Evolutionary conservation across 2,113 vertebrate species (phyloP).

Genomic region (Pteropus alecto): DNA sequence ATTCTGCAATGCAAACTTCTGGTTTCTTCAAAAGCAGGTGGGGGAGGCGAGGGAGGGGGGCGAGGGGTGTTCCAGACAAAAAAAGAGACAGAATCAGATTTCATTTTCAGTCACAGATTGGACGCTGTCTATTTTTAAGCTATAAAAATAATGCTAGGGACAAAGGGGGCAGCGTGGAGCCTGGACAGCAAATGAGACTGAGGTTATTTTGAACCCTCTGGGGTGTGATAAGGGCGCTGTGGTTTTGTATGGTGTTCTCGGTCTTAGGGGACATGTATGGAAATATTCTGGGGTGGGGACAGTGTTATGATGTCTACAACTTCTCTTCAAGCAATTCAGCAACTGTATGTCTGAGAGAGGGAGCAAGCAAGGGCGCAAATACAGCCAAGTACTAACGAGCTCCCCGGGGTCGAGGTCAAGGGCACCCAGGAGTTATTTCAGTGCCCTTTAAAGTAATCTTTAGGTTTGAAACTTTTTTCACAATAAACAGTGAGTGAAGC

Average conservation of each 20-base stretch:
- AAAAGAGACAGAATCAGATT: background rate
- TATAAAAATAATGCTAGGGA: background rate
- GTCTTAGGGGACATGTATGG: background rate
- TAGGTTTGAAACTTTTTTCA: background rate
- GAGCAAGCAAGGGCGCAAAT: accelerated
- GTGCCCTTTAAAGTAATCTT: background rate
- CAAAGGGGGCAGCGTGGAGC: background rate
- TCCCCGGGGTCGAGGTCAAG: accelerated
- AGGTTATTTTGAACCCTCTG: background rate
- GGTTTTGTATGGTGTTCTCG: background rate
- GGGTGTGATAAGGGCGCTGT: background rate
- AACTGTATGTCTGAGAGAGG: too few relatives aligned
- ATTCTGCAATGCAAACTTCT: background rate
- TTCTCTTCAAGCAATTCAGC: background rate
- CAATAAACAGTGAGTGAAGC: background rate
- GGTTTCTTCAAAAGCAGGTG: background rate
- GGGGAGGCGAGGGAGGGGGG: accelerated
- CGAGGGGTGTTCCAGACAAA: background rate
- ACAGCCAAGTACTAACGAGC: background rate
- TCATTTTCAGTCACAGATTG: background rate
- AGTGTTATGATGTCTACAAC: background rate
- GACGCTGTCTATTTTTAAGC: background rate
- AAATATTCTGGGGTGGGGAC: background rate
- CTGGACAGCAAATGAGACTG: background rate
- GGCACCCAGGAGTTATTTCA: accelerated